Conservation (phyloP, 2,888 invertebrate genomes). For the Yponomeuta evonymella region DNA sequence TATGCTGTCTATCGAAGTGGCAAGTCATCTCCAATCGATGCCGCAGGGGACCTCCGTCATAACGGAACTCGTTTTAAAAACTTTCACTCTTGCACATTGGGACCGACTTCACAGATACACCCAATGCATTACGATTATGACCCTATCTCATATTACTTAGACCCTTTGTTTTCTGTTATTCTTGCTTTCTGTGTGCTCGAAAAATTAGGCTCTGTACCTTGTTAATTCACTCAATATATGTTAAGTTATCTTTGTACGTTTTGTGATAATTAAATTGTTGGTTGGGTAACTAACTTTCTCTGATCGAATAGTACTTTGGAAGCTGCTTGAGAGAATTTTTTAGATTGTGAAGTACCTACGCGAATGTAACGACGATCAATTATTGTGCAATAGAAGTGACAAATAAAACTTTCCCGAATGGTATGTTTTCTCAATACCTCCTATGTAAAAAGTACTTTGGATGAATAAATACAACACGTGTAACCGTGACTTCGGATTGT, state of each 20-base stretch:
- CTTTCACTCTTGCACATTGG: neutral
- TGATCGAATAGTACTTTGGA: neutral
- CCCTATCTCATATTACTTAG: neutral
- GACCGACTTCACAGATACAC: neutral
- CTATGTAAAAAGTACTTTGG: too few relatives aligned
- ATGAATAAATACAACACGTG: too few relatives aligned
- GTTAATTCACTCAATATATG: neutral
- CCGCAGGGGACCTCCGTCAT: neutral
- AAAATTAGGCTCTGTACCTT: neutral
- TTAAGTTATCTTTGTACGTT: too few relatives aligned
- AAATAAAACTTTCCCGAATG: too few relatives aligned
- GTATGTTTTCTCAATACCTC: too few relatives aligned
- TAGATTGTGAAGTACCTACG: too few relatives aligned
- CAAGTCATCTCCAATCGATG: neutral
- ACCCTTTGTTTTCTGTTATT: neutral
- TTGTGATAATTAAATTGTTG: neutral
- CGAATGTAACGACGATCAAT: too few relatives aligned
- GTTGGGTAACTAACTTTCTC: neutral
- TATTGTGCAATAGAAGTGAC: too few relatives aligned
- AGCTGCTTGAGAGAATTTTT: too few relatives aligned
- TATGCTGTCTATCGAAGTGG: neutral
- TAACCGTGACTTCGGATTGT: neutral
- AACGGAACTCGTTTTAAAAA: constrained; percentile 1
- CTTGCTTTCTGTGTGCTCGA: neutral
- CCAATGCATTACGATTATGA: neutral